phyloP scores from a whole-genome alignment of 2,888 invertebrate genomes.

The Hedychridium roseum region DNA sequence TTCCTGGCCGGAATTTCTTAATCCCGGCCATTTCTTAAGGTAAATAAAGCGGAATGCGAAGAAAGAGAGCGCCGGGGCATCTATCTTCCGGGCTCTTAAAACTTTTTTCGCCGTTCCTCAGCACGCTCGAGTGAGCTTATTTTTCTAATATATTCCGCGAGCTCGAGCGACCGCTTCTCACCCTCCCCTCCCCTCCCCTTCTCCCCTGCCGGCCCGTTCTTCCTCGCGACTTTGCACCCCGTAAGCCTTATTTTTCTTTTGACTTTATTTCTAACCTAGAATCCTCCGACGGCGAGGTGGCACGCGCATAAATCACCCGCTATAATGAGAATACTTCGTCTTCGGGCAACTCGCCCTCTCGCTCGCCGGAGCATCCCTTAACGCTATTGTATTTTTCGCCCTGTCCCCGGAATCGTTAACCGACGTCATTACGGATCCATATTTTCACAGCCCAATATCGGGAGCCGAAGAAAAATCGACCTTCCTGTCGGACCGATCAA shows the following conservation, averaged over 20 bases:
- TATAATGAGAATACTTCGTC: slow-evolving; percentile 64
- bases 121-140: slow-evolving; percentile 29
- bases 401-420: too few relatives aligned
- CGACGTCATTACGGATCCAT: too few relatives aligned
- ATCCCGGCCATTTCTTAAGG: too few relatives aligned
- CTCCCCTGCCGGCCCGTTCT: slow-evolving; percentile 18
- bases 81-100: slow-evolving; percentile 29
- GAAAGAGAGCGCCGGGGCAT: slow-evolving; percentile 19
- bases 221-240: slow-evolving; percentile 58
- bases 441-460: too few relatives aligned
- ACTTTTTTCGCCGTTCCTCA: slow-evolving; percentile 26
- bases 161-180: slow-evolving; percentile 11
- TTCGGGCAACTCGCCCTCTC: slow-evolving; percentile 52
- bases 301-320: slow-evolving; percentile 60
- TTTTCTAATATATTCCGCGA: slow-evolving; percentile 49
- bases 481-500: too few relatives aligned
- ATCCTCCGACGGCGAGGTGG: slow-evolving; percentile 51
- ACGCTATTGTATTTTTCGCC: slow-evolving; percentile 49
- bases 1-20: too few relatives aligned
- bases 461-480: too few relatives aligned
- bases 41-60: neutral
- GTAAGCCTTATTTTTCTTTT: slow-evolving; percentile 64
- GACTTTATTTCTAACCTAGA: slow-evolving; percentile 61
- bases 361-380: slow-evolving; percentile 47
- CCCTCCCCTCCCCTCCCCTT: slow-evolving; percentile 5